Evolutionary conservation across 2,797 vertebrate species (phyloP).

Genomic region (Eulemur rubriventer): DNA sequence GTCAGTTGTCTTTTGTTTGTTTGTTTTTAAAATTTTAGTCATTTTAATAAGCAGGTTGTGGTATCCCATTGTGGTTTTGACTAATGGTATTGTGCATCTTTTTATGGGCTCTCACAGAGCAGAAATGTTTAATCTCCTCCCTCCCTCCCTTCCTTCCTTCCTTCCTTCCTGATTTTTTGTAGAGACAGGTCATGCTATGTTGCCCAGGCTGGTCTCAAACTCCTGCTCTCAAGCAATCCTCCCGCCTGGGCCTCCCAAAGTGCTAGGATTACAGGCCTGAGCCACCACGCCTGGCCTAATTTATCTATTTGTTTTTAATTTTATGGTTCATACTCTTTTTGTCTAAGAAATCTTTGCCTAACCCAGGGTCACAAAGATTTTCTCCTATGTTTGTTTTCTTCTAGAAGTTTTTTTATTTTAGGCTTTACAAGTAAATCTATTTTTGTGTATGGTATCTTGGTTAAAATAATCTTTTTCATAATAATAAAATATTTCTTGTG

Average conservation of each 20-base stretch:
- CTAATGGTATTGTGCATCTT: background rate
- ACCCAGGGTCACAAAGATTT: background rate
- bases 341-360: background rate
- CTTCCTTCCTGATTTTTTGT: background rate
- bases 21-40: background rate
- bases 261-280: background rate
- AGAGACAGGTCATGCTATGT: background rate
- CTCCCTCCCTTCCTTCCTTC: too few relatives aligned
- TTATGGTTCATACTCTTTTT: background rate
- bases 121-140: background rate
- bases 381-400: background rate
- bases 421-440: background rate
- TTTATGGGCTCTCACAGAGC: background rate
- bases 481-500: background rate
- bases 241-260: background rate
- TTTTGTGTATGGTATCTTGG: background rate
- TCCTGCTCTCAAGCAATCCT: background rate
- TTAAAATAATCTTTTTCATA: conserved; percentile 21
- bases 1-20: background rate
- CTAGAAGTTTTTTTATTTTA: conserved; percentile 17
- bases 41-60: background rate
- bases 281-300: background rate
- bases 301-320: conserved; percentile 16
- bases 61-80: background rate
- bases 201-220: background rate